Evolutionary conservation across 1,140 invertebrate genomes (phyloP).

Genomic region (Whitmania pigra): DNA sequence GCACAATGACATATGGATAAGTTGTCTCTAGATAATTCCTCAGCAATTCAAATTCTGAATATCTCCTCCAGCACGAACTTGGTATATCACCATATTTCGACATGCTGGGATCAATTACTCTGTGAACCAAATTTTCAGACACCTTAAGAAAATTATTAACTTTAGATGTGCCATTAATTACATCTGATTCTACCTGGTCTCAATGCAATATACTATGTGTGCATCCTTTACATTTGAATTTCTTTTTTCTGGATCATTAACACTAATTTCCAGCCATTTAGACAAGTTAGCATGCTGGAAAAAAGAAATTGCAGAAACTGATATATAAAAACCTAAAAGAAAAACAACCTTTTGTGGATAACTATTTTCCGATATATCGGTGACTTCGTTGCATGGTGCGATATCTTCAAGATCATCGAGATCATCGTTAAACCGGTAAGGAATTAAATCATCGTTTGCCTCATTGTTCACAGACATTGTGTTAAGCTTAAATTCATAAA

Average conservation of each 20-base stretch:
- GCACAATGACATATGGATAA: conserved; percentile 64
- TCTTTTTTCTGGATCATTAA: conserved; percentile 69
- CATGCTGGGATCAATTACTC: conserved; percentile 58
- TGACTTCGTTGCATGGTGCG: no score
- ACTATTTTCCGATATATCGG: no score
- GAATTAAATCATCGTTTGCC: no score
- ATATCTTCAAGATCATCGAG: no score
- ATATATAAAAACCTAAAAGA: no score
- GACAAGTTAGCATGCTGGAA: conserved; percentile 40
- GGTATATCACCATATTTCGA: conserved; percentile 49
- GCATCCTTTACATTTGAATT: conserved; percentile 67
- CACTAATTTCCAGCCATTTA: conserved; percentile 65
- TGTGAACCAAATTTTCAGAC: conserved; percentile 34
- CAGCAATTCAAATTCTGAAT: conserved; percentile 70
- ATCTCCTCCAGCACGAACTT: conserved; percentile 63
- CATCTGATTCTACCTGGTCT: conserved; percentile 47
- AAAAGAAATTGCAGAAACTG: no score
- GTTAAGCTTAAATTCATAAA: no score
- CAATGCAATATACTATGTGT: conserved; percentile 69
- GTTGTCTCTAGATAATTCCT: conserved; percentile 60
- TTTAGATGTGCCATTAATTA: no score
- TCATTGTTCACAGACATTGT: no score
- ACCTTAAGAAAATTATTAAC: not conserved
- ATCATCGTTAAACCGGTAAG: no score
- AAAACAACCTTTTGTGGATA: no score